A percentile compares a stretch with the other conserved stretches of the same genome.
Conservation (phyloP, 2,797 vertebrate species). For the Hippoglossus hippoglossus region DNA sequence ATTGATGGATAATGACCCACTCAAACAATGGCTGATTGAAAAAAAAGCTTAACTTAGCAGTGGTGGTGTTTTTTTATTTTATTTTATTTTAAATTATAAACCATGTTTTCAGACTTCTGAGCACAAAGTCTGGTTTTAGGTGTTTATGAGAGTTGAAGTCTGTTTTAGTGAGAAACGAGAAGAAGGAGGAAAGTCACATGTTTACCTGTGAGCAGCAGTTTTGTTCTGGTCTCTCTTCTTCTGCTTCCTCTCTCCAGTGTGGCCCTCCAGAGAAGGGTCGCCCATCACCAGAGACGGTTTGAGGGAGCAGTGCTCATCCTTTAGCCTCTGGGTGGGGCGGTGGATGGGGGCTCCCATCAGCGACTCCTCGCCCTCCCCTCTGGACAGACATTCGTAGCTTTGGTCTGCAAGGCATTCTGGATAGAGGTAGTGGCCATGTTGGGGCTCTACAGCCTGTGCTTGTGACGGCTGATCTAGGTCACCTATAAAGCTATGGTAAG, state of each 20-base stretch:
- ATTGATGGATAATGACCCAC: neutral
- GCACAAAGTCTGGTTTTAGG: too few species aligned
- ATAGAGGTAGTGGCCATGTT: constrained; percentile 86
- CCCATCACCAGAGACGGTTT: constrained; percentile 79
- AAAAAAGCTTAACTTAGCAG: neutral
- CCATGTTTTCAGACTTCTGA: neutral
- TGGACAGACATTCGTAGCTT: constrained; percentile 87
- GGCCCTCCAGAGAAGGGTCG: constrained; percentile 60
- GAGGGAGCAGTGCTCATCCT: constrained; percentile 81
- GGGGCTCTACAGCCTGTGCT: constrained; percentile 81
- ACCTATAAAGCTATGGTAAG: constrained; percentile 87
- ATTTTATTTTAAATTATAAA: neutral
- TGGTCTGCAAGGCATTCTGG: constrained; percentile 89
- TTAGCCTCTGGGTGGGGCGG: constrained; percentile 80
- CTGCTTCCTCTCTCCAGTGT: constrained; percentile 89
- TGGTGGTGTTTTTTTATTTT: neutral
- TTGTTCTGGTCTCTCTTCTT: constrained; percentile 97
- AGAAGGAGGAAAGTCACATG: neutral
- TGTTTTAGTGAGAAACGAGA: neutral
- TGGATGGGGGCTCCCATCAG: constrained; percentile 73
- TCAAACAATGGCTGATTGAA: neutral
- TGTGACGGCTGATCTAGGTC: constrained; percentile 82
- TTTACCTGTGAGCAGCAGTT: constrained; percentile 90
- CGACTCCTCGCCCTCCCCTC: constrained; percentile 80
- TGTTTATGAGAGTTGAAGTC: neutral